phyloP scores from a whole-genome alignment of 2,888 invertebrate species.

The Lampropteryx suffumata region DNA sequence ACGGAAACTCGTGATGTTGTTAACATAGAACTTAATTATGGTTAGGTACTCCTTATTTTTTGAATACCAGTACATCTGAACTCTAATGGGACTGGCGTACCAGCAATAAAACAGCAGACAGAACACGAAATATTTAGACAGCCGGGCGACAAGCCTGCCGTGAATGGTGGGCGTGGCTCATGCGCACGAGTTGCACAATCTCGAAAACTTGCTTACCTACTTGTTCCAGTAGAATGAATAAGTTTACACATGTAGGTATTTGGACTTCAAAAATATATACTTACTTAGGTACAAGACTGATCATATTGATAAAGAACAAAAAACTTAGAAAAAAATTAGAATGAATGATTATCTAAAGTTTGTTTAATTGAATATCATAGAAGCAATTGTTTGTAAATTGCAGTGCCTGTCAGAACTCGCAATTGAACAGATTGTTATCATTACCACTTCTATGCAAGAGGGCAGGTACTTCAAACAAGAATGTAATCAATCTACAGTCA shows the following conservation, averaged over 20 bases:
- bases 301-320: too few relatives aligned
- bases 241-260: too few relatives aligned
- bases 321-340: too few relatives aligned
- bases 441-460: neutral
- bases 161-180: conserved; percentile 45
- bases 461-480: conserved; percentile 3
- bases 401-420: neutral
- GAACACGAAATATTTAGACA: conserved; percentile 38
- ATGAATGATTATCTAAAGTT: too few relatives aligned
- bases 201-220: conserved; percentile 36
- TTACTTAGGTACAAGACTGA: too few relatives aligned
- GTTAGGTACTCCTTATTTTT: too few relatives aligned
- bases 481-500: neutral
- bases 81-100: neutral
- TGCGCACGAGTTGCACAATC: conserved; percentile 48
- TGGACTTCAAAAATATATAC: too few relatives aligned
- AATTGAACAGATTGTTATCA: neutral
- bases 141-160: conserved; percentile 37
- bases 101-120: conserved; percentile 12
- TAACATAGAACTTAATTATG: too few relatives aligned
- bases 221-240: conserved; percentile 26
- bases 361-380: too few relatives aligned
- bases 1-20: too few relatives aligned
- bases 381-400: too few relatives aligned
- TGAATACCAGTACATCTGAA: too few relatives aligned